These are phyloP conservation scores for Ligdia adustata DNA, from an alignment of 2,888 invertebrate genomes.

Conservation along the genomic window DNA sequence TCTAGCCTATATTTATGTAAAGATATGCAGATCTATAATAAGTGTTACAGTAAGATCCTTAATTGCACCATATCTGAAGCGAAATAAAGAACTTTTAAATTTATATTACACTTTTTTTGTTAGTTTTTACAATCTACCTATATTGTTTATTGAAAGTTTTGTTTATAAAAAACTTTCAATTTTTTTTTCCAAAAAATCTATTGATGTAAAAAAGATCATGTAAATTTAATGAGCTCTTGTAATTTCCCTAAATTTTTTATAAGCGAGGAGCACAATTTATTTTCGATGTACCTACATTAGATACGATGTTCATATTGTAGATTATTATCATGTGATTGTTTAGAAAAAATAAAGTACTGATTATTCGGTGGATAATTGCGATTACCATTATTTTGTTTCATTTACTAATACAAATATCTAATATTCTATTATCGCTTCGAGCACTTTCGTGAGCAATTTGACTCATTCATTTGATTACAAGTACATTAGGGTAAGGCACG, in stretches of 20 bases:
- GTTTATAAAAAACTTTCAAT: too few relatives aligned
- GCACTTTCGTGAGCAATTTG: constrained; percentile 6
- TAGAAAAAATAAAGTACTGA: constrained; percentile 73
- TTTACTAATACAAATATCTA: constrained; percentile 41
- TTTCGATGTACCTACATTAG: constrained; percentile 53
- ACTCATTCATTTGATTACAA: constrained; percentile 9
- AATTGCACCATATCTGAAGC: too few relatives aligned
- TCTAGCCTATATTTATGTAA: too few relatives aligned
- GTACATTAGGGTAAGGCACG: neutral
- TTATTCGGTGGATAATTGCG: constrained; percentile 77
- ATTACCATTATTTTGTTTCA: constrained; percentile 73
- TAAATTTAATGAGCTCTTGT: constrained; percentile 20
- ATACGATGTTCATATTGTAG: constrained; percentile 77
- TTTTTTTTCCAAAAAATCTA: too few relatives aligned
- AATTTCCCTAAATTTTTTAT: constrained; percentile 32
- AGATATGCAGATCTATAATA: too few relatives aligned
- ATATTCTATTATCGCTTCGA: constrained; percentile 5
- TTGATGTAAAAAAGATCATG: too few relatives aligned
- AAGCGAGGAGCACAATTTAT: constrained; percentile 50
- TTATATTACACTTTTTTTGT: too few relatives aligned
- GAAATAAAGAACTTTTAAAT: too few relatives aligned
- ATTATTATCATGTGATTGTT: constrained; percentile 73
- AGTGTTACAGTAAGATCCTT: too few relatives aligned
- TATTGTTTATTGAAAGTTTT: too few relatives aligned
- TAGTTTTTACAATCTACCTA: too few relatives aligned